These are phyloP conservation scores for Phenacoccus solenopsis DNA, from an alignment of 1,140 invertebrate species.

Conservation along the genomic window DNA sequence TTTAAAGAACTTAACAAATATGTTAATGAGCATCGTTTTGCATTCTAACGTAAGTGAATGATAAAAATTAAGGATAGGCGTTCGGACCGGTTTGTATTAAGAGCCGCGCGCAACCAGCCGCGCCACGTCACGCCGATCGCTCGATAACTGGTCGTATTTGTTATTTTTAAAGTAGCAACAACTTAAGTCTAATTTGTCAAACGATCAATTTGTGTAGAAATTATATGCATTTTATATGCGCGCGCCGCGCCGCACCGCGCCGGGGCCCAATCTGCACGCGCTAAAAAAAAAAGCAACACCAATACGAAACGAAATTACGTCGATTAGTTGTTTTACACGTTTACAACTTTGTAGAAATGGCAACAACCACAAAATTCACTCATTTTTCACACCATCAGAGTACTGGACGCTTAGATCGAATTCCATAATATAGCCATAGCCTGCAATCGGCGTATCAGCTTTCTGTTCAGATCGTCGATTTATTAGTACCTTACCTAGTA, in stretches of 20 bases:
- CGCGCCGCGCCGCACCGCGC: too few species aligned
- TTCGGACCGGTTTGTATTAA: conserved; percentile 11
- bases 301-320: background rate
- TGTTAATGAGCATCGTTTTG: conserved; percentile 11
- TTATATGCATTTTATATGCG: conserved; percentile 4
- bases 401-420: too few species aligned
- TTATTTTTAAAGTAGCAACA: conserved; percentile 16
- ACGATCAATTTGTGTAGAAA: conserved; percentile 15
- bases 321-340: conserved; percentile 2
- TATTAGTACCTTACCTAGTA: too few species aligned
- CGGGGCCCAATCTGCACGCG: too few species aligned
- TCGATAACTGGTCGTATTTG: conserved; percentile 17
- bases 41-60: conserved; percentile 16
- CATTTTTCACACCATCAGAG: too few species aligned
- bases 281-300: background rate
- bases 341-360: background rate
- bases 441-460: too few species aligned
- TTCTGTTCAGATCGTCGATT: too few species aligned
- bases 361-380: background rate
- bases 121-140: background rate
- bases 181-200: conserved; percentile 17
- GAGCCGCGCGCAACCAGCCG: background rate
- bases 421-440: too few species aligned
- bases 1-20: conserved; percentile 13
- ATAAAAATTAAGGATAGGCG: conserved; percentile 18